Percentiles rank a stretch among this genome's conserved stretches.
Evolutionary conservation across 2,113 vertebrate species (phyloP).

Genomic region (Xenopus borealis): DNA sequence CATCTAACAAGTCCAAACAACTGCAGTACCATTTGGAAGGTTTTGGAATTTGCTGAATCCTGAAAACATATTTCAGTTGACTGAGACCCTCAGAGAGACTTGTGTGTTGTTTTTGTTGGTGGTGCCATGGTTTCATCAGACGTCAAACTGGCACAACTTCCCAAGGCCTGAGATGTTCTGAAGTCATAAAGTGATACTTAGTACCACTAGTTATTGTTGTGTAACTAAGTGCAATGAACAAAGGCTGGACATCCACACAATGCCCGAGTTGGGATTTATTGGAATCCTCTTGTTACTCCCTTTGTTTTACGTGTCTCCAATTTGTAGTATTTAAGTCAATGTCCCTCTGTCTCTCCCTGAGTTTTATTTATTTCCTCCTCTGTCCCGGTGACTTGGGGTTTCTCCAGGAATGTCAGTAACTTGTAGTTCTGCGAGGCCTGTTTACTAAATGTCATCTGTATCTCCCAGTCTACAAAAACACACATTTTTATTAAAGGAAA

Average conservation of each 20-base stretch:
- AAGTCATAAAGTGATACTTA: not conserved
- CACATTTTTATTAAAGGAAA: no score
- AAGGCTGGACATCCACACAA: not conserved
- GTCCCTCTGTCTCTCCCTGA: no score
- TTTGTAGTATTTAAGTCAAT: not conserved
- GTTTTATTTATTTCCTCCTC: no score
- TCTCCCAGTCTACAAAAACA: no score
- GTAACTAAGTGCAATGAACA: not conserved
- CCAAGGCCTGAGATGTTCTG: not conserved
- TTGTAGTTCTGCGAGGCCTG: no score
- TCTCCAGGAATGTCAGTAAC: no score
- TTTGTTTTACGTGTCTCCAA: not conserved
- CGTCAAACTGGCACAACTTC: not conserved
- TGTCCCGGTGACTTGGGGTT: no score
- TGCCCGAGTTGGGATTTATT: not conserved
- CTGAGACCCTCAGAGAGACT: not conserved
- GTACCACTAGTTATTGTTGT: not conserved
- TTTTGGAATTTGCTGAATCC: not conserved
- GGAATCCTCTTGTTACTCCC: not conserved
- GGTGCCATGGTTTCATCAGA: not conserved
- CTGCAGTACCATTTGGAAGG: not conserved
- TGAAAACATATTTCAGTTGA: not conserved
- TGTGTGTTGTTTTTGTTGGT: not conserved
- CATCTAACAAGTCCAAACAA: no score
- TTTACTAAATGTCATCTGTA: no score